Evolutionary conservation across 2,888 invertebrate genomes (phyloP).

Genomic region (Tetanocera ferruginea): DNA sequence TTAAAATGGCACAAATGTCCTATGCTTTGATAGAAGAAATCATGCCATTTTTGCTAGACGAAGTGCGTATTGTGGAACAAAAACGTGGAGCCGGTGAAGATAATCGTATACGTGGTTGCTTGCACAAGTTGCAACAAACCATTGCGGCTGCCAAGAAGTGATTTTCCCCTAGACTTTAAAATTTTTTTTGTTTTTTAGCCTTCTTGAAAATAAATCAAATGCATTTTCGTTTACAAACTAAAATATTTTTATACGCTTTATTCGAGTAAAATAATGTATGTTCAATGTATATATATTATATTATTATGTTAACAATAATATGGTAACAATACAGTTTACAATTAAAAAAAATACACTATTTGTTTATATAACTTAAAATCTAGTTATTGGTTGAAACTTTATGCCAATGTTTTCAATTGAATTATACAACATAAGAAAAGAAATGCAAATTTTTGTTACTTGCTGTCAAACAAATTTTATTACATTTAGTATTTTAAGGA

Average conservation of each 20-base stretch:
- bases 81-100: conserved; percentile 68
- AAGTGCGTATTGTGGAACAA: conserved; percentile 62
- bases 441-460: background rate
- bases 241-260: conserved; percentile 9
- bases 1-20: conserved; percentile 60
- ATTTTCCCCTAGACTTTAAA: background rate
- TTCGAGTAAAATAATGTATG: conserved; percentile 27
- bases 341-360: conserved; percentile 8
- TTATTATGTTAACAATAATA: conserved; percentile 19
- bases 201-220: background rate
- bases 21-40: conserved; percentile 58
- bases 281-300: conserved; percentile 8
- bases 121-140: conserved; percentile 54
- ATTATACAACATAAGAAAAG: background rate
- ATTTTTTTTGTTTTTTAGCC: no score
- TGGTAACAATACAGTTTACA: conserved; percentile 13
- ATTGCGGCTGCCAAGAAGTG: conserved; percentile 41
- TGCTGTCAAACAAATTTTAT: background rate
- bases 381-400: background rate
- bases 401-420: background rate
- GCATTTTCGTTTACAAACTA: background rate
- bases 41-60: conserved; percentile 58
- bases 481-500: background rate
- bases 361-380: background rate
- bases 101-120: conserved; percentile 63